Evolutionary conservation across 2,888 invertebrate genomes (phyloP), one percentile per base, ranked within the genome.

Genomic region (Heliconius ethilla): DNA sequence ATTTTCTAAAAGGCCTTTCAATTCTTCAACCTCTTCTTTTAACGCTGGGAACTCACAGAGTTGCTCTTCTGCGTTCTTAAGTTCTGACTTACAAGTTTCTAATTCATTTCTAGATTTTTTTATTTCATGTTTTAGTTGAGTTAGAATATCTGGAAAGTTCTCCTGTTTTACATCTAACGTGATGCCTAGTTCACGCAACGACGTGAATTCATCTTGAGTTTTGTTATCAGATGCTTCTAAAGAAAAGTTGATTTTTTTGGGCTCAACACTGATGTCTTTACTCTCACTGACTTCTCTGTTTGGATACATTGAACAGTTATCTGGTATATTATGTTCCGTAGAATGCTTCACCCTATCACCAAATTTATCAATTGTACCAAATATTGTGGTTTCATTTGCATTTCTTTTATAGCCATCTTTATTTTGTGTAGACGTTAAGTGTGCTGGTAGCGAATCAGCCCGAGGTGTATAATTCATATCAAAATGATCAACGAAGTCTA

Each of bases 21-120:
- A 84, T 82, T 95, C 93, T 84, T 95, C 92, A 0, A 94, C 93
- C 78, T 93, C 93, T 80, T 92, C 92, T 83, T 95, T 94, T 4
- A 95, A 82, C 63, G 92, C 92, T 0, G 94, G 94, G 76, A 95
- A 95, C 84, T 95, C 95, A 78, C 93, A 92, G 3, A 95, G 85
- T 77, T 95, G 95, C 84, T 93, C 94, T 84, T 95, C 95, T 0
- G 95, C 95, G 67, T 93, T 91, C 83, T 95, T 93, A 10, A 96
- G 86, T 76, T 95, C 93, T 25, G 93, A 91, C 83, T 95, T 95
- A 18, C 95, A 95, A 70, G 90, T 92, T 62, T 95, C 95, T 3
- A 96, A 85, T 83, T 95, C 95, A 0, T 87, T 83, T 82, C 95
- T 95, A 45, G 96, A 90, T 82, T 95, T 94, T 70, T 95, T 95